A percentile compares a stretch with the other conserved stretches of the same genome.
Conservation (phyloP, 1,140 invertebrate species). For the Calycopis cecrops region DNA sequence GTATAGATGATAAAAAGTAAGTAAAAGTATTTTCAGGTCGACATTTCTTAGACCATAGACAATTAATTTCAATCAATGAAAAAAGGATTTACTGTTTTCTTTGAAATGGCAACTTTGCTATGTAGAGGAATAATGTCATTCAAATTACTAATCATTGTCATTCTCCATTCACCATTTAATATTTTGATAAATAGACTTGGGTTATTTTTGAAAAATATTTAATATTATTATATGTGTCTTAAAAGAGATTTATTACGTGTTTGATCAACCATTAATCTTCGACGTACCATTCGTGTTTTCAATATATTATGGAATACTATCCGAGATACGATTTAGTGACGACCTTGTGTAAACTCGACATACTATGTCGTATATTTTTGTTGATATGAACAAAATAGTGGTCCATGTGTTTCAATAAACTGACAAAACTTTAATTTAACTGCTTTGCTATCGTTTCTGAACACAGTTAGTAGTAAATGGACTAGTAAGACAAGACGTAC, state of each 20-base stretch:
- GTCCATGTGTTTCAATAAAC: conserved; percentile 10
- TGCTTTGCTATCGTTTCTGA: conserved; percentile 8
- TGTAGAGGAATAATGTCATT: too few relatives aligned
- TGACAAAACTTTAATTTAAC: not conserved
- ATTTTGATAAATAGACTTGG: conserved; percentile 37
- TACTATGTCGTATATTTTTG: conserved; percentile 31
- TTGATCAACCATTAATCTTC: too few relatives aligned
- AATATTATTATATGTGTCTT: too few relatives aligned
- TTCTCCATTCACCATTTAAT: conserved; percentile 25
- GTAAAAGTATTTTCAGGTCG: too few relatives aligned
- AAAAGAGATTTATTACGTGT: too few relatives aligned
- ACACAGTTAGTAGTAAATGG: conserved; percentile 28
- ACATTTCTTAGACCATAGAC: too few relatives aligned
- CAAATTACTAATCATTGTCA: too few relatives aligned
- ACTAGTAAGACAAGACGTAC: conserved; percentile 36
- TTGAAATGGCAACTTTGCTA: too few relatives aligned
- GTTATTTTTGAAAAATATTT: conserved; percentile 35
- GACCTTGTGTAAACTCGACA: conserved; percentile 49
- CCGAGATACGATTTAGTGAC: conserved; percentile 22
- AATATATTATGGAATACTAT: conserved; percentile 11
- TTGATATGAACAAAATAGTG: conserved; percentile 21
- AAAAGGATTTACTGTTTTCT: too few relatives aligned
- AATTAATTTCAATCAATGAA: too few relatives aligned
- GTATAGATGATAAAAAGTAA: too few relatives aligned
- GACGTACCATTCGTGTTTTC: too few relatives aligned